phyloP scores from a whole-genome alignment of 1,140 invertebrate species.

The Drosophila simulans region DNA sequence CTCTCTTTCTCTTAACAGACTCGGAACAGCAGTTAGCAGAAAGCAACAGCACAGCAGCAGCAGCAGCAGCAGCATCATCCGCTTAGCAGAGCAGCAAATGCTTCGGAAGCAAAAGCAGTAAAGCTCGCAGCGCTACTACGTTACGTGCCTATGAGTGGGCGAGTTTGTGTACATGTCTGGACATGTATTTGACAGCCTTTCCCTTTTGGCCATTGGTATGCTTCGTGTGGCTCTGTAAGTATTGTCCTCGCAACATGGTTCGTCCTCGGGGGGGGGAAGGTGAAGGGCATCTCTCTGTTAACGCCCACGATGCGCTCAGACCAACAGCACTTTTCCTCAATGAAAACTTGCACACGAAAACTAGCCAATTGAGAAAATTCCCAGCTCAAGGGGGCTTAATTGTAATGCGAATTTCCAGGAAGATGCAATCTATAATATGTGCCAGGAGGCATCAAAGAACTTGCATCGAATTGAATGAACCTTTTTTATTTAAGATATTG shows the following conservation, averaged over 20 bases:
- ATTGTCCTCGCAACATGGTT: constrained; percentile 8
- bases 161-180: constrained; percentile 37
- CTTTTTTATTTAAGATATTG: no score
- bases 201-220: constrained; percentile 71
- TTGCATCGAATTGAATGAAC: no score
- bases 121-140: constrained; percentile 7
- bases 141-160: constrained; percentile 31
- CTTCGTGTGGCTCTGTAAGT: constrained; percentile 70
- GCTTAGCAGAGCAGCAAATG: constrained; percentile 21
- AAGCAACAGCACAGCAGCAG: constrained; percentile 8
- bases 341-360: no score
- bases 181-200: constrained; percentile 73
- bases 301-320: not conserved
- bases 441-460: no score
- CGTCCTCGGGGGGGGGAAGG: no score
- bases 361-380: not conserved
- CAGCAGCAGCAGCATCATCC: constrained; percentile 14
- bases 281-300: not conserved
- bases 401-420: no score
- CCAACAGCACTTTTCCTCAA: not conserved
- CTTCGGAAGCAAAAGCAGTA: constrained; percentile 1
- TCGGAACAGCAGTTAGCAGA: constrained; percentile 10
- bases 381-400: not conserved
- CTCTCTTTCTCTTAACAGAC: constrained; percentile 30
- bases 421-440: no score